These are phyloP conservation scores for Phaethornis superciliosus DNA, from an alignment of 2,113 vertebrate species.

Conservation along the genomic window DNA sequence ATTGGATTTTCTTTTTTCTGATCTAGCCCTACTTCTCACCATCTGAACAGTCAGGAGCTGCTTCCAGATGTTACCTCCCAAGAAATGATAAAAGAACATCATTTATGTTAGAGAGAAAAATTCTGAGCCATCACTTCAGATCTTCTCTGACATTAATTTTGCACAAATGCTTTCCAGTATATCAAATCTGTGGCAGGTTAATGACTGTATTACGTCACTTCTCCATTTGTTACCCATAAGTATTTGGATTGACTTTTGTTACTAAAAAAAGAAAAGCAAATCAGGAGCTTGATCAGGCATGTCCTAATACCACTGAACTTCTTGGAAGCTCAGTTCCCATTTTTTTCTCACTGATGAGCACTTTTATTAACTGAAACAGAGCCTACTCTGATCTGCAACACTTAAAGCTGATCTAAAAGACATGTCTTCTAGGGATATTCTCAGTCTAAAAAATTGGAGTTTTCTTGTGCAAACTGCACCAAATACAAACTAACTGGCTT, in stretches of 20 bases:
- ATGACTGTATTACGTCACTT: accelerated
- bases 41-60: background rate
- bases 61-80: background rate
- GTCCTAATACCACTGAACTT: background rate
- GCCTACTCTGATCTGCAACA: background rate
- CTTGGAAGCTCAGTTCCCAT: background rate
- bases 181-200: background rate
- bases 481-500: background rate
- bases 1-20: background rate
- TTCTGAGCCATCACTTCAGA: background rate
- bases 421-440: background rate
- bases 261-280: background rate
- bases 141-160: background rate
- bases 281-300: background rate
- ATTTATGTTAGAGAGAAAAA: background rate
- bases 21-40: background rate
- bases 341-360: background rate
- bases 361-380: background rate
- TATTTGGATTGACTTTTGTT: background rate
- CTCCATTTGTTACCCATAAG: background rate
- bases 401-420: background rate
- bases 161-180: background rate
- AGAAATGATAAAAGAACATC: background rate
- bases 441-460: background rate
- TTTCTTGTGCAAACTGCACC: background rate